These are phyloP conservation scores for Nyctibius grandis DNA, from an alignment of 2,797 vertebrate genomes.

Conservation along the genomic window DNA sequence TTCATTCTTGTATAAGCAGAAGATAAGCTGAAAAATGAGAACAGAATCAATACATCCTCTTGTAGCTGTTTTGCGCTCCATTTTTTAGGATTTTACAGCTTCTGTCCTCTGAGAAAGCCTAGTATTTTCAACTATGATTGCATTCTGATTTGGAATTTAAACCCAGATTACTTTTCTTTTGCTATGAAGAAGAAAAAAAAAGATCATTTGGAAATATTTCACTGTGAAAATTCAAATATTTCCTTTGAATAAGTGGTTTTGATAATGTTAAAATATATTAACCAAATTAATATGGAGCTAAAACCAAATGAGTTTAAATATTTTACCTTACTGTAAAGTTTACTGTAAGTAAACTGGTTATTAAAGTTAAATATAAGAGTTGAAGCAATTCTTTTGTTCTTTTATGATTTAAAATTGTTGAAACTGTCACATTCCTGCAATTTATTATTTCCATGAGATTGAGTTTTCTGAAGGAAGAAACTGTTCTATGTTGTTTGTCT, in stretches of 20 bases:
- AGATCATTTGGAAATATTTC: neutral
- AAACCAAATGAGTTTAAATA: neutral
- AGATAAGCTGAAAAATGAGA: neutral
- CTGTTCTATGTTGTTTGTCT: neutral
- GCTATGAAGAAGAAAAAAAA: neutral
- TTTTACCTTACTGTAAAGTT: neutral
- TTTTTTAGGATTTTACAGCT: neutral
- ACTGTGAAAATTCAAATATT: neutral
- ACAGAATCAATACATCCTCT: neutral
- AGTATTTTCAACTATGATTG: neutral
- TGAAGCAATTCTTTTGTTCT: neutral
- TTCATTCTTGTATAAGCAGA: neutral
- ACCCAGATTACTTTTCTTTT: neutral
- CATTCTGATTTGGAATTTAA: neutral
- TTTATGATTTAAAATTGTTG: neutral
- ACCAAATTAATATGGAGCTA: neutral
- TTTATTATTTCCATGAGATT: neutral
- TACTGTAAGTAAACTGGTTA: neutral
- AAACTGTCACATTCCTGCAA: neutral
- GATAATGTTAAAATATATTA: neutral
- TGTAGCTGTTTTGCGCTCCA: neutral
- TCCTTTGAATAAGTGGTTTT: neutral
- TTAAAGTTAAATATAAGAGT: neutral
- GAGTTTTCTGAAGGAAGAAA: neutral
- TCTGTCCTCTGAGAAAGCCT: neutral